Percentiles rank a stretch among this genome's conserved stretches.
phyloP scores from a whole-genome alignment of 2,888 invertebrate species.

The Ophraella communa region DNA sequence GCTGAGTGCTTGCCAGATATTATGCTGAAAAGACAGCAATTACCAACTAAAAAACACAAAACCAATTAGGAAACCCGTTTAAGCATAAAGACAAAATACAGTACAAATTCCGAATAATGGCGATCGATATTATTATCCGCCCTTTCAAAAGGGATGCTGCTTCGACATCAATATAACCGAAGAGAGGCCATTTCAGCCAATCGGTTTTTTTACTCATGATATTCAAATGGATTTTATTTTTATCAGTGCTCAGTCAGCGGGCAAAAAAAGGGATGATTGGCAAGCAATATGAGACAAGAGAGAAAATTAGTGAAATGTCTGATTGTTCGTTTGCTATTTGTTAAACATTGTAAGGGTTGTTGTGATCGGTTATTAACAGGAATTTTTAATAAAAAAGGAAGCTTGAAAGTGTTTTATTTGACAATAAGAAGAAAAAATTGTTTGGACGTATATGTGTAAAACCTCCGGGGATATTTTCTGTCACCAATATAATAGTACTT shows the following conservation, averaged over 20 bases:
- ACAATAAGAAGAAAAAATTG: too few relatives aligned
- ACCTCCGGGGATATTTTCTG: too few relatives aligned
- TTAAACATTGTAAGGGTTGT: background rate
- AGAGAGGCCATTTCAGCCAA: background rate
- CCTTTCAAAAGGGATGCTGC: background rate
- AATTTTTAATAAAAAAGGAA: too few relatives aligned
- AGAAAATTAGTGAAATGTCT: constrained; percentile 1
- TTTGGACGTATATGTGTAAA: too few relatives aligned
- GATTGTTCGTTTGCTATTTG: background rate
- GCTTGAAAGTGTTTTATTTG: too few relatives aligned
- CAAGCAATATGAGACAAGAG: constrained; percentile 17
- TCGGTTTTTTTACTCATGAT: constrained; percentile 20
- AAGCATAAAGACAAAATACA: too few relatives aligned
- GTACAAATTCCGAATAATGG: too few relatives aligned
- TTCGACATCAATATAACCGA: background rate
- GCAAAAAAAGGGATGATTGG: constrained; percentile 18
- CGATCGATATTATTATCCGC: background rate
- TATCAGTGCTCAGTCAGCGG: constrained; percentile 23
- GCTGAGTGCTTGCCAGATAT: too few relatives aligned
- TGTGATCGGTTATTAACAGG: background rate
- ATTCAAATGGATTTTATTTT: constrained; percentile 44
- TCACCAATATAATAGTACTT: too few relatives aligned
- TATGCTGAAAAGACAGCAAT: too few relatives aligned
- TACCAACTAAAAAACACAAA: too few relatives aligned
- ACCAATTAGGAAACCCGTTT: too few relatives aligned